Conservation (phyloP, 2,888 invertebrate species). For the Gastracanthus pulcherrimus region DNA sequence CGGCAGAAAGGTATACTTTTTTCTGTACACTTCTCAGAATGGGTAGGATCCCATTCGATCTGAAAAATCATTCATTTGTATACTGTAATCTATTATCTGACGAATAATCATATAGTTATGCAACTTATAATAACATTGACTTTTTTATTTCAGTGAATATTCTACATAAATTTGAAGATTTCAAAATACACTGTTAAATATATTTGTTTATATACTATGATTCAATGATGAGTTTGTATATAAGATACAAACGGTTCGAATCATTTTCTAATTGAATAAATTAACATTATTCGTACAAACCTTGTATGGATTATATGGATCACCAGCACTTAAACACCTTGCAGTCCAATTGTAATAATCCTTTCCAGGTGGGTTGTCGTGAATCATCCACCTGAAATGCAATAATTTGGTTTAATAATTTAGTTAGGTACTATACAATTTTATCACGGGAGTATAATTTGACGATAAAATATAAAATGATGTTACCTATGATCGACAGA, state of each 20-base stretch:
- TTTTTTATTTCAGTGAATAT: no score
- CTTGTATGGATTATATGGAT: conserved; percentile 88
- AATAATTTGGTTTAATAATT: neutral
- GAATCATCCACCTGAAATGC: conserved; percentile 86
- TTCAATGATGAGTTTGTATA: neutral
- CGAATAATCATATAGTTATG: no score
- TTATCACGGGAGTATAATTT: neutral
- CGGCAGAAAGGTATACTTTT: conserved; percentile 82
- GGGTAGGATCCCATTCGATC: conserved; percentile 80
- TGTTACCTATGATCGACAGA: conserved; percentile 82
- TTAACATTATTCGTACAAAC: conserved; percentile 69
- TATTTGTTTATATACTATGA: neutral
- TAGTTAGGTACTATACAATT: neutral
- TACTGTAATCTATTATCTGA: no score
- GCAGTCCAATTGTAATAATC: conserved; percentile 96
- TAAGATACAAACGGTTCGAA: no score
- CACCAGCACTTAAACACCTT: conserved; percentile 89
- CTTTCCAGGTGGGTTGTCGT: conserved; percentile 87
- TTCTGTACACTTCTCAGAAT: conserved; percentile 81
- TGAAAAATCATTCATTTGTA: neutral
- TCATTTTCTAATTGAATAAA: neutral
- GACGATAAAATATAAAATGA: neutral
- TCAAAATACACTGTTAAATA: no score
- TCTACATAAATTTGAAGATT: no score
- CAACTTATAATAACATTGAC: no score